Percentiles rank a stretch among this genome's conserved stretches.
These are phyloP conservation scores for Australoheros scitulus DNA, from an alignment of 2,113 vertebrate species.

Conservation along the genomic window DNA sequence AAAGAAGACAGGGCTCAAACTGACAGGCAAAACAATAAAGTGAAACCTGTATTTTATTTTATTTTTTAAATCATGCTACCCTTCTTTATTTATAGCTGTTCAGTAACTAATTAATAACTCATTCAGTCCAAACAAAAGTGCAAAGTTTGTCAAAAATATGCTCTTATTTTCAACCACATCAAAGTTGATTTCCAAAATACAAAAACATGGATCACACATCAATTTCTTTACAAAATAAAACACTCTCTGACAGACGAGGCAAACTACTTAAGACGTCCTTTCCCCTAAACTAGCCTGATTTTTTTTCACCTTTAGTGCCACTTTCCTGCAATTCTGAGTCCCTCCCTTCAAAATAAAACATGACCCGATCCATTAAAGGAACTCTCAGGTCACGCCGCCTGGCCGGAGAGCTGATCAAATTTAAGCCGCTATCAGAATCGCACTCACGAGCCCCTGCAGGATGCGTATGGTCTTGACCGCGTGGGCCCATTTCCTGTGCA, in stretches of 20 bases:
- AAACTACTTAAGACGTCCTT: neutral
- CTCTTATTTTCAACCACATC: neutral
- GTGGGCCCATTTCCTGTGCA: conserved; percentile 90
- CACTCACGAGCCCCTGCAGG: conserved; percentile 89
- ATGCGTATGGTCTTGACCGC: conserved; percentile 89
- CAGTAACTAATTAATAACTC: neutral
- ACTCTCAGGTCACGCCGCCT: neutral
- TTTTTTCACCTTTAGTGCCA: neutral
- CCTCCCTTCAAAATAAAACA: conserved; percentile 2
- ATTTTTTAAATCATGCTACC: too few species aligned
- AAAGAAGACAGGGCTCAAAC: neutral
- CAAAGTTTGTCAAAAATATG: neutral
- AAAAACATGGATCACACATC: neutral
- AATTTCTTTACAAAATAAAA: neutral
- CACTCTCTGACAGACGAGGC: neutral
- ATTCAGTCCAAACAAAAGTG: neutral
- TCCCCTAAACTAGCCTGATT: neutral
- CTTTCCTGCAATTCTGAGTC: neutral
- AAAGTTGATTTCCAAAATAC: neutral
- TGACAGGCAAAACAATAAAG: neutral
- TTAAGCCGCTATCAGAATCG: conserved; percentile 13
- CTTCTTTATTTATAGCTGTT: neutral
- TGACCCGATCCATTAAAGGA: neutral
- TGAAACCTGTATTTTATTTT: neutral
- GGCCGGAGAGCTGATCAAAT: conserved; percentile 8